These are phyloP conservation scores for Epiblema foenella DNA, from an alignment of 2,888 invertebrate genomes.

Conservation along the genomic window DNA sequence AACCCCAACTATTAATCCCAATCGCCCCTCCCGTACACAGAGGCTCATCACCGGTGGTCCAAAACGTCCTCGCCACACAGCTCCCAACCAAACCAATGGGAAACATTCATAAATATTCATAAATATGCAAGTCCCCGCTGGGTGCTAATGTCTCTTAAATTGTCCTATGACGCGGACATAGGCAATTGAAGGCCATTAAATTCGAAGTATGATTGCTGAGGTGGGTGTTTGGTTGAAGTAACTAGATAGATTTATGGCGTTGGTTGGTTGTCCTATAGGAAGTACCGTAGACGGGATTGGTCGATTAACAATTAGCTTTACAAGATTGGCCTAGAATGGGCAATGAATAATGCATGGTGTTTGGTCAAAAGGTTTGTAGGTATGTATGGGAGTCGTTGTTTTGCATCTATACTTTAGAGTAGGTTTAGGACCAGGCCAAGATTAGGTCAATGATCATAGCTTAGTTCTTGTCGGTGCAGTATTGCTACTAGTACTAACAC, in stretches of 20 bases:
- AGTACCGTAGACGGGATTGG: constrained; percentile 37
- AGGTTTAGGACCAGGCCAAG: background rate
- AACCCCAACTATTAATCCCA: constrained; percentile 16
- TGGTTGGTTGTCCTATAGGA: constrained; percentile 49
- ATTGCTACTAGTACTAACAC: background rate
- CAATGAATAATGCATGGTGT: constrained; percentile 45
- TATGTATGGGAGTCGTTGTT: constrained; percentile 6
- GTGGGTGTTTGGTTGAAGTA: constrained; percentile 61
- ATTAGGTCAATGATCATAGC: constrained; percentile 5
- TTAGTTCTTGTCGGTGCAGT: background rate
- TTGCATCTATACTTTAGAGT: constrained; percentile 3
- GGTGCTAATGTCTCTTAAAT: constrained; percentile 73
- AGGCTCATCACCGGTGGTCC: constrained; percentile 24
- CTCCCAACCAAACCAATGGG: constrained; percentile 57
- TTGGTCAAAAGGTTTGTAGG: constrained; percentile 24
- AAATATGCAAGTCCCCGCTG: constrained; percentile 73
- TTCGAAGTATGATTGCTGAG: constrained; percentile 66
- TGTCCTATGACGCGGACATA: constrained; percentile 65
- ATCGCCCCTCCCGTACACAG: constrained; percentile 20
- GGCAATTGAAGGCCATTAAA: constrained; percentile 69
- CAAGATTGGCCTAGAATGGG: constrained; percentile 43
- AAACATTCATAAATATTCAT: constrained; percentile 77
- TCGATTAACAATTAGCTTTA: constrained; percentile 43
- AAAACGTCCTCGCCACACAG: constrained; percentile 57
- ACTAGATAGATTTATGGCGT: constrained; percentile 67